Evolutionary conservation across 2,113 vertebrate genomes (phyloP).

Genomic region (Sapayoa aenigma): DNA sequence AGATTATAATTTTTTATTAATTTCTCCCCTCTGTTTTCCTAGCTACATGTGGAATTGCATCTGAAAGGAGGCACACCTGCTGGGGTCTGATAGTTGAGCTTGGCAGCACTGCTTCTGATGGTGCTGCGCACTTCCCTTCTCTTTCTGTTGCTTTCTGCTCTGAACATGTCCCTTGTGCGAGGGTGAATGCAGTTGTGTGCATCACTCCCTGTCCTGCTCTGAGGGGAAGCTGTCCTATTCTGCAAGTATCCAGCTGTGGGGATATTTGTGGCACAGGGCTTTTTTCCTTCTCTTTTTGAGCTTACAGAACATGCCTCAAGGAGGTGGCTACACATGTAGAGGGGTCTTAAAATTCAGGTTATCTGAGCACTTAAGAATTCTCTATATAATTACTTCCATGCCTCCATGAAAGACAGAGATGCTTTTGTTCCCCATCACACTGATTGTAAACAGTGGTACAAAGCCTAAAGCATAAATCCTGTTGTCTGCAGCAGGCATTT

Average conservation of each 20-base stretch:
- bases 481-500: background rate
- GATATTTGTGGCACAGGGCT: fast-evolving
- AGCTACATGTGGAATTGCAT: background rate
- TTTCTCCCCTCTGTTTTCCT: background rate
- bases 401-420: background rate
- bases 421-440: background rate
- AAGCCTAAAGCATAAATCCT: background rate
- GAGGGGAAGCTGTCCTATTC: background rate
- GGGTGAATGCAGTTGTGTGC: fast-evolving
- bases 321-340: background rate
- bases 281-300: background rate
- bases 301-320: background rate
- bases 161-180: background rate
- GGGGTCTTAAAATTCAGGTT: background rate
- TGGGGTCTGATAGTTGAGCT: fast-evolving
- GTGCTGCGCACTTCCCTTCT: background rate
- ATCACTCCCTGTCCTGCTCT: background rate
- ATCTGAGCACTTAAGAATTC: background rate
- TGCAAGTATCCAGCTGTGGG: background rate
- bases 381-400: background rate
- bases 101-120: background rate
- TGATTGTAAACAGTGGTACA: background rate
- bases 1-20: background rate
- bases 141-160: background rate
- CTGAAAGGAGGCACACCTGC: background rate